A percentile compares a stretch with the other conserved stretches of the same genome.
Evolutionary conservation across 2,113 vertebrate genomes (phyloP).

Genomic region (Seriola dumerili): DNA sequence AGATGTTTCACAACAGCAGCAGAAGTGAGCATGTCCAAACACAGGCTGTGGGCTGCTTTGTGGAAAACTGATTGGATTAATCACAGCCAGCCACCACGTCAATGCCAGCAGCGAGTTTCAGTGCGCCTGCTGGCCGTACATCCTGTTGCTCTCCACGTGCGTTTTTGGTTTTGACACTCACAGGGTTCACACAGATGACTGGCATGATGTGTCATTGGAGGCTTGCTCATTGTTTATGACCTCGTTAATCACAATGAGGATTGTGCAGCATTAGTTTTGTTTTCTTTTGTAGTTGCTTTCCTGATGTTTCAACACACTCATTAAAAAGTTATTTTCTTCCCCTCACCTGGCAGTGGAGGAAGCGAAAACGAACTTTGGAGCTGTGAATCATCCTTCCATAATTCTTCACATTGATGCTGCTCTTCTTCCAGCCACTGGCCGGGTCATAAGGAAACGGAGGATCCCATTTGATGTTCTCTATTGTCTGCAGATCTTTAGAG

Average conservation of each 20-base stretch:
- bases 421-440: slow-evolving; percentile 86
- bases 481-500: slow-evolving; percentile 84
- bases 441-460: slow-evolving; percentile 84
- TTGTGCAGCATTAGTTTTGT: slow-evolving; percentile 42
- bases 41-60: slow-evolving; percentile 57
- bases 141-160: slow-evolving; percentile 67
- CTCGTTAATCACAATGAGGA: slow-evolving; percentile 2
- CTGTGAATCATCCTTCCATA: slow-evolving; percentile 93
- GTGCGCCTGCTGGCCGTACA: slow-evolving; percentile 48
- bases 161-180: slow-evolving; percentile 43
- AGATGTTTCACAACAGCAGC: slow-evolving; percentile 77
- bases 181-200: slow-evolving; percentile 47
- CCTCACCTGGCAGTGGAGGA: slow-evolving; percentile 92
- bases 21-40: slow-evolving; percentile 76
- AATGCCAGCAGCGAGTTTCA: slow-evolving; percentile 51
- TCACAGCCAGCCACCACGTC: slow-evolving; percentile 62
- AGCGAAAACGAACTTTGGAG: slow-evolving; percentile 94
- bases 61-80: slow-evolving; percentile 69
- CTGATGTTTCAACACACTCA: slow-evolving; percentile 46
- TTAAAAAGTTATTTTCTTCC: slow-evolving; percentile 7
- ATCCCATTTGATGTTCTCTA: slow-evolving; percentile 88
- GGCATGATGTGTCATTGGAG: slow-evolving; percentile 63
- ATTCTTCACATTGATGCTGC: slow-evolving; percentile 90
- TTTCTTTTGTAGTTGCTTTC: slow-evolving; percentile 31
- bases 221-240: slow-evolving; percentile 47